Conservation (phyloP, 2,888 invertebrate genomes). For the Steromphala cineraria region DNA sequence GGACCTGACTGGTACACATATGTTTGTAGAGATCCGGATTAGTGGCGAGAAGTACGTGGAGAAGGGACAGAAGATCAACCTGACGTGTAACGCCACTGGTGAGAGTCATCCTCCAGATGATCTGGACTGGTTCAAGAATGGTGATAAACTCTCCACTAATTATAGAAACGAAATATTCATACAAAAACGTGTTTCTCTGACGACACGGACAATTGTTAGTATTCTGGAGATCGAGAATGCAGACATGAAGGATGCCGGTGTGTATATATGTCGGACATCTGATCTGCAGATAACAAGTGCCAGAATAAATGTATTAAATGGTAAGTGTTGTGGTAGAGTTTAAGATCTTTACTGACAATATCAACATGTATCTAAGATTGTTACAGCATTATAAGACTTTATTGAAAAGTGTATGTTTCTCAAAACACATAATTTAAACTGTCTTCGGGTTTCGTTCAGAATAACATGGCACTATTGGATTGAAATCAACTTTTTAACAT, state of each 20-base stretch:
- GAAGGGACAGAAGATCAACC: slow-evolving; percentile 48
- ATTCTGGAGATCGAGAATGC: slow-evolving; percentile 48
- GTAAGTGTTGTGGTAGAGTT: slow-evolving; percentile 47
- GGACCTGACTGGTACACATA: neutral
- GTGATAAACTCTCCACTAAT: slow-evolving; percentile 50
- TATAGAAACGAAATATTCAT: slow-evolving; percentile 48
- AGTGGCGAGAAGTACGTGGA: slow-evolving; percentile 51
- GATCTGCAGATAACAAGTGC: slow-evolving; percentile 50
- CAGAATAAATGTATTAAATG: slow-evolving; percentile 59
- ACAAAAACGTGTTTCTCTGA: slow-evolving; percentile 50
- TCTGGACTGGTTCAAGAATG: slow-evolving; percentile 62
- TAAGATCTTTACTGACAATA: too few relatives aligned
- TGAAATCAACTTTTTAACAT: too few relatives aligned
- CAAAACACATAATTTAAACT: too few relatives aligned
- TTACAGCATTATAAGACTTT: too few relatives aligned
- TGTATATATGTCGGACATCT: slow-evolving; percentile 57
- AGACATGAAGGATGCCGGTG: slow-evolving; percentile 54
- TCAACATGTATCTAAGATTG: too few relatives aligned
- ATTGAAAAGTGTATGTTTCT: too few relatives aligned
- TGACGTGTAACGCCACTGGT: slow-evolving; percentile 64
- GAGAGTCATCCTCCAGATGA: slow-evolving; percentile 53
- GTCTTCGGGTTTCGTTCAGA: too few relatives aligned
- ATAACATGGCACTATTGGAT: too few relatives aligned
- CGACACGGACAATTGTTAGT: slow-evolving; percentile 53
- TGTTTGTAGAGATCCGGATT: slow-evolving; percentile 42